Percentiles rank a stretch among this genome's conserved stretches.
Evolutionary conservation across 1,140 invertebrate genomes (phyloP).

Genomic region (Zophobas atratus): DNA sequence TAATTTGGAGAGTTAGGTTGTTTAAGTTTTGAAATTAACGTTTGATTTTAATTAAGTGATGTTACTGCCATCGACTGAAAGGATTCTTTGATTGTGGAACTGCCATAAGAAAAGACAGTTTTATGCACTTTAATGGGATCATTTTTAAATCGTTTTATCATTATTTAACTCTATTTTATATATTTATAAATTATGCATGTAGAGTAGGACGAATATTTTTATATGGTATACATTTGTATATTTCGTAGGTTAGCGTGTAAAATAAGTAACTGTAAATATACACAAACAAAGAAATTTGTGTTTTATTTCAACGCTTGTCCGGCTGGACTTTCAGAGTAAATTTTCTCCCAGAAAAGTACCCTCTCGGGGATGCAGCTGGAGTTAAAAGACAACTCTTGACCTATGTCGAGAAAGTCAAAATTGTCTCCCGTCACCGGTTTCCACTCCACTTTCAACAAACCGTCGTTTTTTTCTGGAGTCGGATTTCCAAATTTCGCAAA

Average conservation of each 20-base stretch:
- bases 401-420: too few species aligned
- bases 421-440: too few species aligned
- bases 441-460: too few species aligned
- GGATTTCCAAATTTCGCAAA: too few species aligned
- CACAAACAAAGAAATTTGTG: background rate
- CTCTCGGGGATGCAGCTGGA: too few species aligned
- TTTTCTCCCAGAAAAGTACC: too few species aligned
- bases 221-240: slow-evolving; percentile 40
- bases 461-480: too few species aligned
- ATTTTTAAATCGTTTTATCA: slow-evolving; percentile 34
- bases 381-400: too few species aligned
- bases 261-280: slow-evolving; percentile 23
- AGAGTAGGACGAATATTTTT: slow-evolving; percentile 32
- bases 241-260: background rate
- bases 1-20: slow-evolving; percentile 26
- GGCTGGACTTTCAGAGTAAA: too few species aligned
- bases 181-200: slow-evolving; percentile 42
- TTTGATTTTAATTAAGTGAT: slow-evolving; percentile 25
- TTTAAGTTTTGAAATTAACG: slow-evolving; percentile 10
- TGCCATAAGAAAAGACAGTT: slow-evolving; percentile 40
- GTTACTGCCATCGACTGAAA: slow-evolving; percentile 39
- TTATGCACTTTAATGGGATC: slow-evolving; percentile 18
- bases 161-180: slow-evolving; percentile 41
- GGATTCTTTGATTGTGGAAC: slow-evolving; percentile 27
- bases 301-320: too few species aligned